These are phyloP conservation scores for Casuarius casuarius DNA, from an alignment of 2,113 vertebrate species.

Conservation along the genomic window DNA sequence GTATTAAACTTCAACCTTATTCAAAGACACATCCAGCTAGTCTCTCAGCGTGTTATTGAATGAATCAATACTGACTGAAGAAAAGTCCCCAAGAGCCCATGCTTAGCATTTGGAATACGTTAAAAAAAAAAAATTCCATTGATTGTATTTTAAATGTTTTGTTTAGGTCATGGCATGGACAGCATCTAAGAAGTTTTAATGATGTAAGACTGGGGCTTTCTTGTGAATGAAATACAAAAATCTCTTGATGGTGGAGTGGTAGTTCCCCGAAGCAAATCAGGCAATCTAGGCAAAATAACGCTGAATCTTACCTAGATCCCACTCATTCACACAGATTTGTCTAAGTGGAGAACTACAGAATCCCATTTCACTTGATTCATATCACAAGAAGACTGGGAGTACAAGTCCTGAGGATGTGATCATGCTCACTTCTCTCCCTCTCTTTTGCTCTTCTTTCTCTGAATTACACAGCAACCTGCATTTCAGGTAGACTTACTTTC, in stretches of 20 bases:
- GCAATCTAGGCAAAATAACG: neutral
- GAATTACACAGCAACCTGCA: neutral
- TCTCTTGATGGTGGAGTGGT: neutral
- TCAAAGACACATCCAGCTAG: neutral
- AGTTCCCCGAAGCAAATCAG: neutral
- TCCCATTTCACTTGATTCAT: neutral
- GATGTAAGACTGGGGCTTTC: neutral
- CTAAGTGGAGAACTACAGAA: neutral
- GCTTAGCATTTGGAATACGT: neutral
- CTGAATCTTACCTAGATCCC: fast-evolving
- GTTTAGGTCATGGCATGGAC: neutral
- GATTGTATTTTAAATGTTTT: neutral
- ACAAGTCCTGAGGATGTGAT: neutral
- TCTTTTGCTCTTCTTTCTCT: neutral
- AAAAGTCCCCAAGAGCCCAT: neutral
- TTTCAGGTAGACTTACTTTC: neutral
- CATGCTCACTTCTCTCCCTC: neutral
- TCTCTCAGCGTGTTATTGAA: neutral
- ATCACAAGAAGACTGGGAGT: neutral
- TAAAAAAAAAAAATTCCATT: neutral
- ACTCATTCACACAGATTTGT: neutral
- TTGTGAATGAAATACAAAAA: neutral
- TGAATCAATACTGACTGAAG: neutral
- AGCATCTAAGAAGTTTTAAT: neutral
- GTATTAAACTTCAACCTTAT: neutral